phyloP scores from a whole-genome alignment of 2,113 vertebrate species.

The Dipodomys stephensi region DNA sequence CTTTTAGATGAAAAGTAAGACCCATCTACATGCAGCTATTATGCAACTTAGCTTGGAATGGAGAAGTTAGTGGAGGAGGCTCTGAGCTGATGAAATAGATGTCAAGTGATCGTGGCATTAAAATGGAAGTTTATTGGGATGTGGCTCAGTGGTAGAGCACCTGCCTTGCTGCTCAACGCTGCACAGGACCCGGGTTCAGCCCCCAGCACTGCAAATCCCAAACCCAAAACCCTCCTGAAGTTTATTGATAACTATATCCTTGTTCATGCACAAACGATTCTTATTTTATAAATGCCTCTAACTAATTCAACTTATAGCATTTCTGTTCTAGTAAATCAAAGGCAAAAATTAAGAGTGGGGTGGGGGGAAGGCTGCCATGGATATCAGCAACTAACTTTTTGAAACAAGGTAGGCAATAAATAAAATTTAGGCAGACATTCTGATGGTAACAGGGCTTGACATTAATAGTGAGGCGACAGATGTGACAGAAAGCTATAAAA shows the following conservation, averaged over 20 bases:
- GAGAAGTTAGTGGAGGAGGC: not conserved
- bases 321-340: constrained; percentile 24
- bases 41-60: not conserved
- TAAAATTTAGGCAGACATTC: constrained; percentile 51
- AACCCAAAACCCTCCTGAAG: not conserved
- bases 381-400: not conserved
- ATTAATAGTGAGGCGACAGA: constrained; percentile 68
- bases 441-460: constrained; percentile 63
- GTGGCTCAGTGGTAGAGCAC: not conserved
- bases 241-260: constrained; percentile 10
- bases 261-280: not conserved
- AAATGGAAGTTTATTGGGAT: not conserved
- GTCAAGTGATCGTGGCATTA: not conserved
- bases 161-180: not conserved
- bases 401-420: constrained; percentile 38
- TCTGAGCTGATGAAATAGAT: constrained; percentile 3
- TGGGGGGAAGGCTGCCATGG: not conserved
- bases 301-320: not conserved
- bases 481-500: constrained; percentile 71
- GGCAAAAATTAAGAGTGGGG: not conserved
- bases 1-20: constrained; percentile 11
- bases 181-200: not conserved
- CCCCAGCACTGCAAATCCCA: not conserved
- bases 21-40: not conserved
- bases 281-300: constrained; percentile 37